Evolutionary conservation across 1,140 invertebrate species (phyloP).

Genomic region (Lordiphosa clarofinis): DNA sequence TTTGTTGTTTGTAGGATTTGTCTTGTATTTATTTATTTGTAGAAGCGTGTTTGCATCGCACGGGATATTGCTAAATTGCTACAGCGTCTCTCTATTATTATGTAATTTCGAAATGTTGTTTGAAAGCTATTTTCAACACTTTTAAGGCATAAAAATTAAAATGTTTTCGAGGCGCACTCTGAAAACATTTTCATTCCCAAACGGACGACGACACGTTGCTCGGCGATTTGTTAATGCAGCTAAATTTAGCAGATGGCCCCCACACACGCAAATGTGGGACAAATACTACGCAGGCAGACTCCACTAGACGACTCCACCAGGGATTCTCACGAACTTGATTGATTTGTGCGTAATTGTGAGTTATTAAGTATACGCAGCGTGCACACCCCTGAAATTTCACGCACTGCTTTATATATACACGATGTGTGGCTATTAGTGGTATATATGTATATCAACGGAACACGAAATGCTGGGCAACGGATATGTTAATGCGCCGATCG

Average conservation of each 20-base stretch:
- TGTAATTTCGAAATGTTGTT: slow-evolving; percentile 52
- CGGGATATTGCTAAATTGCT: slow-evolving; percentile 40
- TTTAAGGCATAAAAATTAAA: slow-evolving; percentile 58
- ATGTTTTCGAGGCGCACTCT: slow-evolving; percentile 31
- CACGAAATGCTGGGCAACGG: slow-evolving; percentile 65
- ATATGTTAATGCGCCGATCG: slow-evolving; percentile 77
- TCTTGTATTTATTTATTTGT: slow-evolving; percentile 47
- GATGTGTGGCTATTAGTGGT: not conserved
- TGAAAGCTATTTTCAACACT: slow-evolving; percentile 56
- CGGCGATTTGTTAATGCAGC: slow-evolving; percentile 57
- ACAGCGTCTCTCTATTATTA: slow-evolving; percentile 36
- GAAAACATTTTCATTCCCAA: slow-evolving; percentile 14
- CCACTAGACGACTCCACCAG: slow-evolving; percentile 1
- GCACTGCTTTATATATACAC: slow-evolving; percentile 31
- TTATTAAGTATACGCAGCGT: slow-evolving; percentile 60
- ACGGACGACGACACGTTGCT: slow-evolving; percentile 12
- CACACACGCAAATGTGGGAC: slow-evolving; percentile 3
- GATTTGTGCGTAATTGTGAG: slow-evolving; percentile 42
- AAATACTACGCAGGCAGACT: slow-evolving; percentile 7
- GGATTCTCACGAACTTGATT: slow-evolving; percentile 43
- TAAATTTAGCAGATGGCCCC: slow-evolving; percentile 55
- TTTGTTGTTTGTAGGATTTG: slow-evolving; percentile 27
- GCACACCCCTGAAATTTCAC: slow-evolving; percentile 28
- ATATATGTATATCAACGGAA: slow-evolving; percentile 2
- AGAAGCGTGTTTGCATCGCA: slow-evolving; percentile 23